Base-by-base conservation (phyloP, 2,113 vertebrate species). In the Nibea albiflora region DNA sequence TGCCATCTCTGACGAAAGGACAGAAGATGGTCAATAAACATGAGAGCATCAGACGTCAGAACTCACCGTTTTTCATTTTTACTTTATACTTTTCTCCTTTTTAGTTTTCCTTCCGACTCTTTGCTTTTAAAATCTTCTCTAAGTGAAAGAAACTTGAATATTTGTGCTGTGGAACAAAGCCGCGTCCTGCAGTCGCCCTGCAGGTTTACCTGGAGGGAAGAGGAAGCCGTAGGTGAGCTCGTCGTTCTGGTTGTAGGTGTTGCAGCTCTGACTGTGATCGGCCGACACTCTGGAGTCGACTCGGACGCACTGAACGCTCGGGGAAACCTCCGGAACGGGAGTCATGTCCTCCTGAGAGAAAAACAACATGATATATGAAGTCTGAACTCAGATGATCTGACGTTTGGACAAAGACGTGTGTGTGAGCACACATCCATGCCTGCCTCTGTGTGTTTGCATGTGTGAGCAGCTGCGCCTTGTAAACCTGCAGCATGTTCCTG, bases 151-250 rank as follows among this genome's bases (percentile, higher is more conserved):
- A 39, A 39, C 35, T 39, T 39, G 35, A 39, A 39, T 39, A 39
- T 39, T 39, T 39, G 35, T 39, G 35, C 31, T 35, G 31, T 35
- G 6, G 7, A 31, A 35, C 31, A 8, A 35, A 35, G 31, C 35
- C 35, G 7, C 35, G 35, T 9, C 35, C 35, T 39, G 35, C 8
- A 7, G 7, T 15, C 6, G 7, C 4, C 19, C 22, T 46, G 75
- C 2, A 22, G 56, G 6, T 53, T 49, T 93, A 99, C 98, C 96
- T 24, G 98, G 97, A 22, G 97, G 96, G 78, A 97, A 99, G 14
- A 99, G 96, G 93, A 96, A 98, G 80, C 96, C 95, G 2, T 95
- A 93, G 31, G 95, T 96, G 75, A 97, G 92, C 57, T 96, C 94
- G n/a, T 57, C 91, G 89, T 95, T 95, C 0, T 94, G 95, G 85